Evolutionary conservation across 2,113 vertebrate species (phyloP).

Genomic region (Stomatorhinus ivindoensis): DNA sequence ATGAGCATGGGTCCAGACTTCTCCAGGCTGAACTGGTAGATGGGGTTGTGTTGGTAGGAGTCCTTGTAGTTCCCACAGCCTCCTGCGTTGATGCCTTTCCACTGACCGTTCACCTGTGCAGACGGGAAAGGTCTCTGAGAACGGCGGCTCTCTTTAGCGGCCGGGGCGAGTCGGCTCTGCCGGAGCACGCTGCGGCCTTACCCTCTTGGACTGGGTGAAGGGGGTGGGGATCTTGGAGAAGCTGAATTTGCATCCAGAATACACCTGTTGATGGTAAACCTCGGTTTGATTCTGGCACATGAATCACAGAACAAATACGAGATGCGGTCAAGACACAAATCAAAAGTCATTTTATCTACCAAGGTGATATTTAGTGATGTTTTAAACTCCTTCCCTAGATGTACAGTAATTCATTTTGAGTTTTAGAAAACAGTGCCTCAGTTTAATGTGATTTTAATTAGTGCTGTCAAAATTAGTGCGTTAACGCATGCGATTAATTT

Average conservation of each 20-base stretch:
- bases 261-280: constrained; percentile 65
- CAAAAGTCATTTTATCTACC: not conserved
- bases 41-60: constrained; percentile 85
- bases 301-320: not conserved
- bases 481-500: no score
- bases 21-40: constrained; percentile 87
- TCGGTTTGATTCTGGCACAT: not conserved
- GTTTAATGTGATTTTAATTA: not conserved
- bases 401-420: not conserved
- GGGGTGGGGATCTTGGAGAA: constrained; percentile 93
- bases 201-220: constrained; percentile 83
- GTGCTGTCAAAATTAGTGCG: no score
- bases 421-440: not conserved
- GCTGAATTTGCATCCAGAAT: constrained; percentile 85
- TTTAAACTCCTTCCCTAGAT: not conserved
- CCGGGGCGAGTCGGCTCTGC: not conserved
- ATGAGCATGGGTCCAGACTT: constrained; percentile 82
- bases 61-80: constrained; percentile 95
- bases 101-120: constrained; percentile 85
- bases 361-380: not conserved
- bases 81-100: constrained; percentile 84
- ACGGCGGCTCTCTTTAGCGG: not conserved
- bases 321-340: not conserved
- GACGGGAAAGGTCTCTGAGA: not conserved
- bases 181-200: constrained; percentile 41